Percentiles rank a stretch among this genome's conserved stretches.
Conservation (phyloP, 2,797 vertebrate species). For the Allobates femoralis region DNA sequence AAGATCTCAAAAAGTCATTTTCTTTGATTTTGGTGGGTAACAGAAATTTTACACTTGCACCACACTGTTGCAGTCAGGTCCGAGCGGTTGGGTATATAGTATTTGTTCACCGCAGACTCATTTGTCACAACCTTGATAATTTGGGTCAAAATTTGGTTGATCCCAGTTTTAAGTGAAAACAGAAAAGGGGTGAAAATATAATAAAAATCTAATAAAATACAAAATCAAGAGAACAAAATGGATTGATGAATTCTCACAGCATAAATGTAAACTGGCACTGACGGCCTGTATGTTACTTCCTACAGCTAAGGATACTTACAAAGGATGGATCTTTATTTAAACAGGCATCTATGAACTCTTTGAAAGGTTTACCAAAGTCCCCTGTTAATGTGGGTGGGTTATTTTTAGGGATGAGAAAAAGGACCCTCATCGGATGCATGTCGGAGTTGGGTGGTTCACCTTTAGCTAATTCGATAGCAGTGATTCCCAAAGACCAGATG, state of each 20-base stretch:
- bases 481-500: constrained; percentile 83
- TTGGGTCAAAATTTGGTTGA: no score
- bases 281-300: background rate
- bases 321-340: constrained; percentile 84
- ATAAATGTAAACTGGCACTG: background rate
- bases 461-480: constrained; percentile 82
- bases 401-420: constrained; percentile 85
- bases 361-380: constrained; percentile 83
- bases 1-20: no score
- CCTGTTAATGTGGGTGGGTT: constrained; percentile 81
- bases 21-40: no score
- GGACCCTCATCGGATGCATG: constrained; percentile 84
- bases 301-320: constrained; percentile 73
- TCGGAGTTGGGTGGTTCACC: constrained; percentile 83
- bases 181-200: no score
- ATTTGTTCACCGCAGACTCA: no score
- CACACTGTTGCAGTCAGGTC: no score
- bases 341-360: constrained; percentile 83
- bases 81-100: no score
- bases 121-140: no score
- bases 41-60: no score
- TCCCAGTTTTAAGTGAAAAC: no score
- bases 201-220: no score
- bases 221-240: background rate
- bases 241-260: background rate